A percentile compares a stretch with the other conserved stretches of the same genome.
Evolutionary conservation across 2,888 invertebrate genomes (phyloP).

Genomic region (Heliconius erato): DNA sequence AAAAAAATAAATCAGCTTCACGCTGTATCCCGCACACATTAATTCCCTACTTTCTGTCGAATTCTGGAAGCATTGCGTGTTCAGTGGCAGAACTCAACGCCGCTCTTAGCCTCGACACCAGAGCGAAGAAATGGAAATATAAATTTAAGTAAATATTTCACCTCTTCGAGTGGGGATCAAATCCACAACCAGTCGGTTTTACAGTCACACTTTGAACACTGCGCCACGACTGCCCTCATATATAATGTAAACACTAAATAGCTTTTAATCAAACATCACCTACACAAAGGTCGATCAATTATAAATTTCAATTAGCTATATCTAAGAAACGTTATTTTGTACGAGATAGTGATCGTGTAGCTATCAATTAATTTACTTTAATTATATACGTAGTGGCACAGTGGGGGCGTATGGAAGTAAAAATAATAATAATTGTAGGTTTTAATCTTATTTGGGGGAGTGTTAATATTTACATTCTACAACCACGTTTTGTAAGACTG

Average conservation of each 20-base stretch:
- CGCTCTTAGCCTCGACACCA: too few species aligned
- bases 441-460: not conserved
- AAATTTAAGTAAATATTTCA: too few species aligned
- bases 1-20: too few species aligned
- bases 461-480: not conserved
- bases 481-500: too few species aligned
- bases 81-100: too few species aligned
- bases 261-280: not conserved
- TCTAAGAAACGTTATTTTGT: constrained; percentile 13
- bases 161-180: too few species aligned
- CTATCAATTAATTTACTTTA: constrained; percentile 14
- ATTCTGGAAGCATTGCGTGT: too few species aligned
- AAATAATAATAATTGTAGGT: not conserved
- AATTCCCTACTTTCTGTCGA: too few species aligned
- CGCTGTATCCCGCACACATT: too few species aligned
- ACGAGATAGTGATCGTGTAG: constrained; percentile 9
- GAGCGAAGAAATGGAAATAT: too few species aligned
- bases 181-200: too few species aligned
- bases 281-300: constrained; percentile 27
- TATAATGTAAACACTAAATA: not conserved
- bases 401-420: not conserved
- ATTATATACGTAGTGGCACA: not conserved
- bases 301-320: constrained; percentile 9
- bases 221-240: not conserved
- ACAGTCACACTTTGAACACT: too few species aligned